A percentile compares a stretch with the other conserved stretches of the same genome.
Conservation (phyloP, 2,113 vertebrate genomes). For the Menidia beryllina region DNA sequence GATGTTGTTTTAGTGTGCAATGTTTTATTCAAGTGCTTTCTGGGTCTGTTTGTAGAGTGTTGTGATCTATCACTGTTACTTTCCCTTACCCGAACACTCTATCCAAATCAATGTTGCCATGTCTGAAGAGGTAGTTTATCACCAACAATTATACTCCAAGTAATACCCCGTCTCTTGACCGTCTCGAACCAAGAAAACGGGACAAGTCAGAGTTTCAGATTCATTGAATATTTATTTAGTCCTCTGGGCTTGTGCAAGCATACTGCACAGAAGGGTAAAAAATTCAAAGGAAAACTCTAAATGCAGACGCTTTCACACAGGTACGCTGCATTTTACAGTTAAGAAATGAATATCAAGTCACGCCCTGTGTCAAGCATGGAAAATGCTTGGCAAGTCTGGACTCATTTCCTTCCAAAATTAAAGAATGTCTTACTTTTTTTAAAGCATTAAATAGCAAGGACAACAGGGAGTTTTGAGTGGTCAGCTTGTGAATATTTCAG, state of each 20-base stretch:
- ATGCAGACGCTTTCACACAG: neutral
- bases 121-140: slow-evolving; percentile 69
- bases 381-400: neutral
- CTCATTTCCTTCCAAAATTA: too few species aligned
- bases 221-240: slow-evolving; percentile 60
- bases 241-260: slow-evolving; percentile 47
- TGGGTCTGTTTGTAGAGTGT: slow-evolving; percentile 54
- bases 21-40: slow-evolving; percentile 67
- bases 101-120: slow-evolving; percentile 62
- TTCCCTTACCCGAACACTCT: slow-evolving; percentile 51
- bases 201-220: slow-evolving; percentile 62
- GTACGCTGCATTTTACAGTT: neutral
- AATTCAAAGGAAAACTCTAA: neutral
- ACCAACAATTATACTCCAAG: slow-evolving; percentile 67
- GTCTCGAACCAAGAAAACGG: slow-evolving; percentile 48
- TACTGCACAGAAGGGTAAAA: slow-evolving; percentile 3
- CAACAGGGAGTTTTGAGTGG: neutral
- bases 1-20: slow-evolving; percentile 49
- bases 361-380: neutral
- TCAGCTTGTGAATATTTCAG: too few species aligned
- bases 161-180: slow-evolving; percentile 35
- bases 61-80: slow-evolving; percentile 70
- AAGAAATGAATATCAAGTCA: neutral
- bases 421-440: too few species aligned
- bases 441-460: neutral